These are phyloP conservation scores for Epinotia demarniana DNA, from an alignment of 2,888 invertebrate species.

Conservation along the genomic window DNA sequence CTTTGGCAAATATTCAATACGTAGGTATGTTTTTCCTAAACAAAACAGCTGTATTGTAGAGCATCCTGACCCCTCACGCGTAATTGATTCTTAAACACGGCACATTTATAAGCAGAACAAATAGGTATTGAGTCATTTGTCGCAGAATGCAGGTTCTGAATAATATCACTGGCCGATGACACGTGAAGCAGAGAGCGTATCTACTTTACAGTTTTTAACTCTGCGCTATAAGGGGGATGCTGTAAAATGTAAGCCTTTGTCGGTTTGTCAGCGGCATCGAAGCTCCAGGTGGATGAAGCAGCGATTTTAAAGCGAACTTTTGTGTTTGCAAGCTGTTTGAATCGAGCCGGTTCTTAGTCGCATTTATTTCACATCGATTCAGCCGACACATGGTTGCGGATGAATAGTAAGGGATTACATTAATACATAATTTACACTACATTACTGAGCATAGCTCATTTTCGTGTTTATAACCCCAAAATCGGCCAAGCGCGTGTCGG, in stretches of 20 bases:
- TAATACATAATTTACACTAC: background rate
- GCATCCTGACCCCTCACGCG: background rate
- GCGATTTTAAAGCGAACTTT: slow-evolving; percentile 7
- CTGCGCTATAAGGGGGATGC: background rate
- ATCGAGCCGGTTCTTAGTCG: background rate
- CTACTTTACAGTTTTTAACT: background rate
- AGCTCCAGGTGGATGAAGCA: slow-evolving; percentile 3
- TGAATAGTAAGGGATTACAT: background rate
- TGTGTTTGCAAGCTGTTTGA: slow-evolving; percentile 7
- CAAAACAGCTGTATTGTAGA: background rate
- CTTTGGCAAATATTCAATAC: no score
- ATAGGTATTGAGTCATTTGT: background rate
- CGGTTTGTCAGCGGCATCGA: slow-evolving; percentile 4
- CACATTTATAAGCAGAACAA: background rate
- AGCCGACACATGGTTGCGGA: background rate
- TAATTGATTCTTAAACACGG: background rate
- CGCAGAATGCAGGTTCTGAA: background rate
- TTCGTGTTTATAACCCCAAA: no score
- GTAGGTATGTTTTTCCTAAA: background rate
- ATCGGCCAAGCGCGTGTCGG: no score
- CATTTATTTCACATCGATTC: background rate
- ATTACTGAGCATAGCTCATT: background rate
- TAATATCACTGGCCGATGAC: background rate
- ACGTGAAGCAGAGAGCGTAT: background rate
- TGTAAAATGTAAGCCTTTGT: slow-evolving; percentile 18